Evolutionary conservation across 2,888 invertebrate species (phyloP).

Genomic region (Drosophila kuntzei): DNA sequence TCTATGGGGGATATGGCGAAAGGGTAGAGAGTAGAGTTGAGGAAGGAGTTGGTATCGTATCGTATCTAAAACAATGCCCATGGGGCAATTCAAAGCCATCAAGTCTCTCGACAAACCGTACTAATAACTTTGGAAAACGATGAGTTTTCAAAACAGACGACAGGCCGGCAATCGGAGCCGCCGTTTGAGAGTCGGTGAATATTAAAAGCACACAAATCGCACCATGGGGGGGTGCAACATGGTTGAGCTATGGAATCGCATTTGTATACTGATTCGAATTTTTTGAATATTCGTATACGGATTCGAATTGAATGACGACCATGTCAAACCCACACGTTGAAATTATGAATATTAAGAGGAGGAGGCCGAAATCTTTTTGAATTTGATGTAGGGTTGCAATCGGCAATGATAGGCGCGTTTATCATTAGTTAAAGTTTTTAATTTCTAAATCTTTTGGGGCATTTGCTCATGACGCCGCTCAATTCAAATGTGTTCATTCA

Average conservation of each 20-base stretch:
- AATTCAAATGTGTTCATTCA: slow-evolving; percentile 61
- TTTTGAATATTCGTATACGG: slow-evolving; percentile 8
- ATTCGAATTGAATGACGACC: slow-evolving; percentile 48
- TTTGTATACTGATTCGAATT: slow-evolving; percentile 25
- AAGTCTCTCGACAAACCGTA: slow-evolving; percentile 52
- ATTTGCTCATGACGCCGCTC: slow-evolving; percentile 62
- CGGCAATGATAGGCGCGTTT: slow-evolving; percentile 55
- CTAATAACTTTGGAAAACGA: slow-evolving; percentile 76
- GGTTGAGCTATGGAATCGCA: neutral
- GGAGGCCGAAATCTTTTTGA: slow-evolving; percentile 25
- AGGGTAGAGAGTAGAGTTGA: neutral
- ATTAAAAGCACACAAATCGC: slow-evolving; percentile 78
- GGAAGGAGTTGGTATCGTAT: neutral
- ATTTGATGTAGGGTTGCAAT: neutral
- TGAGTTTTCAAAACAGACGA: slow-evolving; percentile 74
- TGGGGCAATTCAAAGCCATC: slow-evolving; percentile 50
- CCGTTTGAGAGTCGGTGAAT: slow-evolving; percentile 65
- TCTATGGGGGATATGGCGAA: neutral
- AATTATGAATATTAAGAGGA: slow-evolving; percentile 34
- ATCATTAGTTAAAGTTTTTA: slow-evolving; percentile 68
- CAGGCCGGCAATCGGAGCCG: slow-evolving; percentile 18
- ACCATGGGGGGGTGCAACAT: slow-evolving; percentile 71
- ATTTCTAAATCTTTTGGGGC: slow-evolving; percentile 57
- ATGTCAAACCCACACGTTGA: slow-evolving; percentile 72
- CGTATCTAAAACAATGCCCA: slow-evolving; percentile 52